These are phyloP conservation scores for Symphodus melops DNA, from an alignment of 2,113 vertebrate species.

Conservation along the genomic window DNA sequence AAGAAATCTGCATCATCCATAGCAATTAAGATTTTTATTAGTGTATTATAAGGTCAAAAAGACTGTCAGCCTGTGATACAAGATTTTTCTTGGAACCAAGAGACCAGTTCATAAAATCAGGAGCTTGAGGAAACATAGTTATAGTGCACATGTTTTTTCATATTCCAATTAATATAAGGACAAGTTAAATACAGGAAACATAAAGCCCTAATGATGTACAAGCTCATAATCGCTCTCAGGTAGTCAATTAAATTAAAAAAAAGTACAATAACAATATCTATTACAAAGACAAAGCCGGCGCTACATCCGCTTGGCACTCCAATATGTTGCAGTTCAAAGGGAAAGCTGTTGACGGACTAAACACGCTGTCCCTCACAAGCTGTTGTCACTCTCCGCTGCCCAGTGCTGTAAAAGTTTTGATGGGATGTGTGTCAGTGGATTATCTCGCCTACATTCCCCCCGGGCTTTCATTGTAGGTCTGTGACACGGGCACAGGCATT, in stretches of 20 bases:
- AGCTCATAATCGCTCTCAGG: slow-evolving; percentile 12
- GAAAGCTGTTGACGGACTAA: slow-evolving; percentile 24
- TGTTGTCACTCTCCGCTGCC: slow-evolving; percentile 49
- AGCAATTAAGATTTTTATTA: slow-evolving; percentile 46
- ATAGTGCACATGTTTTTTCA: not conserved
- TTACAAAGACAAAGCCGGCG: not conserved
- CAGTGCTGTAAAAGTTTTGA: slow-evolving; percentile 67
- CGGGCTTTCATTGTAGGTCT: slow-evolving; percentile 62
- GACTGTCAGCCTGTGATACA: slow-evolving; percentile 15
- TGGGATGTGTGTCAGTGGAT: slow-evolving; percentile 72
- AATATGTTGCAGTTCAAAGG: slow-evolving; percentile 20
- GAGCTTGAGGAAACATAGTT: not conserved
- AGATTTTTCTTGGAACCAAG: slow-evolving; percentile 1
- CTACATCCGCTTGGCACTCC: slow-evolving; percentile 10
- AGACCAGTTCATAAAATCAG: not conserved
- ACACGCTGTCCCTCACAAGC: slow-evolving; percentile 21
- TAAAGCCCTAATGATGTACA: slow-evolving; percentile 5
- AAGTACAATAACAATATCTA: slow-evolving; percentile 12
- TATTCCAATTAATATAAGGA: slow-evolving; percentile 9
- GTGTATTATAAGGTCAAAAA: slow-evolving; percentile 30
- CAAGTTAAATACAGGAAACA: slow-evolving; percentile 12
- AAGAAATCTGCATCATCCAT: slow-evolving; percentile 34
- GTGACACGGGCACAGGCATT: slow-evolving; percentile 69
- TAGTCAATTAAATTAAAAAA: slow-evolving; percentile 23
- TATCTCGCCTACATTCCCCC: slow-evolving; percentile 64